Percentiles rank a stretch among this genome's conserved stretches.
These are phyloP conservation scores for Drosophila jambulina DNA, from an alignment of 1,140 invertebrate genomes.

Conservation along the genomic window DNA sequence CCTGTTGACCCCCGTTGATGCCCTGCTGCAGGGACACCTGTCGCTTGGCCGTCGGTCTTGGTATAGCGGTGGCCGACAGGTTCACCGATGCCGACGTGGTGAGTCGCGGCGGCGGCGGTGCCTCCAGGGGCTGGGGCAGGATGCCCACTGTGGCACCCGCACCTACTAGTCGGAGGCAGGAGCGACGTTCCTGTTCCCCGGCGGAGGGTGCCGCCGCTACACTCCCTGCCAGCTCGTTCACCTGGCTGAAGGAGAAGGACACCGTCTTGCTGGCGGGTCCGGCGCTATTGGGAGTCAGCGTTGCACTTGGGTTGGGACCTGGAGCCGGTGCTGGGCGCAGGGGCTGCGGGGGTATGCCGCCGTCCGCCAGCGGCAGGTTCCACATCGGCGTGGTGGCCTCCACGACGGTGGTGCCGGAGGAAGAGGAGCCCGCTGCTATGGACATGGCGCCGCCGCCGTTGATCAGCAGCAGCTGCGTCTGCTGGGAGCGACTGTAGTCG, in stretches of 20 bases:
- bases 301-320: constrained; percentile 62
- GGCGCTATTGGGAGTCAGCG: constrained; percentile 71
- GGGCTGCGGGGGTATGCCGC: constrained; percentile 85
- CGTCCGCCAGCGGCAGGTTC: constrained; percentile 74
- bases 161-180: constrained; percentile 26
- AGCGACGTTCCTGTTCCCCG: constrained; percentile 43
- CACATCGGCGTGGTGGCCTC: constrained; percentile 82
- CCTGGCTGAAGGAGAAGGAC: constrained; percentile 71
- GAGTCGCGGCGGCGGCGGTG: constrained; percentile 84
- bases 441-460: constrained; percentile 22
- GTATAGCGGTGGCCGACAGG: constrained; percentile 68
- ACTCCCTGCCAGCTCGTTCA: constrained; percentile 43
- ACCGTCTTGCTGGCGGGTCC: constrained; percentile 69
- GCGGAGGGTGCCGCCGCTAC: not conserved
- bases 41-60: constrained; percentile 71
- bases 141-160: not conserved
- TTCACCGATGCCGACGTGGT: constrained; percentile 72
- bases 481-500: constrained; percentile 61
- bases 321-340: constrained; percentile 85
- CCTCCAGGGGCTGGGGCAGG: constrained; percentile 73
- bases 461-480: constrained; percentile 32
- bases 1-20: constrained; percentile 36
- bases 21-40: constrained; percentile 68
- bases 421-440: not conserved
- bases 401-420: not conserved